Conservation (phyloP, 1,140 invertebrate genomes). For the Caenorhabditis tropicalis region DNA sequence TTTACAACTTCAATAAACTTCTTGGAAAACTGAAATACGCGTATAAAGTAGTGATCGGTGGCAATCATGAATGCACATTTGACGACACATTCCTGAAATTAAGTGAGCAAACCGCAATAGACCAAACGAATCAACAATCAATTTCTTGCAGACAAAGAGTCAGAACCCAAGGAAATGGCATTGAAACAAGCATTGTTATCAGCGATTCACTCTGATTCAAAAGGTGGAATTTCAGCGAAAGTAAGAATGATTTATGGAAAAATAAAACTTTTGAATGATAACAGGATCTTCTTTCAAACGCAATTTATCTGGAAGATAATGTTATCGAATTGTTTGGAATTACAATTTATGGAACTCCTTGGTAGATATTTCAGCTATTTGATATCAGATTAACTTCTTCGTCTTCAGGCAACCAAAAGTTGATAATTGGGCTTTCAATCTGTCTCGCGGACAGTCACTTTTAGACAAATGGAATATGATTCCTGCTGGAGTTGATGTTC, state of each 20-base stretch:
- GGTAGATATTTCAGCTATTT: constrained; percentile 75
- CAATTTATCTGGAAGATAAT: constrained; percentile 82
- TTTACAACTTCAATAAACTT: constrained; percentile 82
- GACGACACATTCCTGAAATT: constrained; percentile 73
- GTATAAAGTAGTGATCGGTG: constrained; percentile 84
- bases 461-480: constrained; percentile 83
- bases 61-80: constrained; percentile 86
- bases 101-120: constrained; percentile 36
- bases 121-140: not conserved
- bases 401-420: constrained; percentile 81
- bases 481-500: constrained; percentile 80
- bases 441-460: constrained; percentile 78
- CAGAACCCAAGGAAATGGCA: constrained; percentile 59
- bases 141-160: constrained; percentile 49
- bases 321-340: constrained; percentile 79
- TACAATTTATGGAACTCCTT: constrained; percentile 85
- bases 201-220: constrained; percentile 50
- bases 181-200: constrained; percentile 59
- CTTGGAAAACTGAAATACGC: constrained; percentile 82
- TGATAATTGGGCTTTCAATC: constrained; percentile 85
- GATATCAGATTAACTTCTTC: not conserved
- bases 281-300: constrained; percentile 78
- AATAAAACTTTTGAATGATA: not conserved
- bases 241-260: not conserved
- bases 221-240: constrained; percentile 33